phyloP scores from a whole-genome alignment of 92 coral and sea anemone genomes.

The Umimayanthus chanpuru region DNA sequence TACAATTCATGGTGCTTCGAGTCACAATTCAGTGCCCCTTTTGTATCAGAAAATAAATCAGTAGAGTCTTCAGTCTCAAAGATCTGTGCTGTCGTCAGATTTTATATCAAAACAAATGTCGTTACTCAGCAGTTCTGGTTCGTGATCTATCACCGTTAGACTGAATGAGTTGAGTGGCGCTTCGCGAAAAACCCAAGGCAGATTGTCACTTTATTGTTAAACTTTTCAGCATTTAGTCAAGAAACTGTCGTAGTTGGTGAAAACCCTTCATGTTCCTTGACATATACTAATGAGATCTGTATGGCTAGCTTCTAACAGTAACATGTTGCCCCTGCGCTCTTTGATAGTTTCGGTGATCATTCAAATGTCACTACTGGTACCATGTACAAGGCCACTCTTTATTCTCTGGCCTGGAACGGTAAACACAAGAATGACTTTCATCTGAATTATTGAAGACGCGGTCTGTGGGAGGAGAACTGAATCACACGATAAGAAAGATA shows the following conservation, averaged over 20 bases:
- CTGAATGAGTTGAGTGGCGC: slow-evolving; percentile 27
- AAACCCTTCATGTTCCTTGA: slow-evolving; percentile 82
- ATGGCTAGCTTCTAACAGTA: slow-evolving; percentile 59
- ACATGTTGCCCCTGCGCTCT: slow-evolving; percentile 16
- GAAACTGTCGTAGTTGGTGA: slow-evolving; percentile 79
- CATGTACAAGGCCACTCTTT: background rate
- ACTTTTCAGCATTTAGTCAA: slow-evolving; percentile 93
- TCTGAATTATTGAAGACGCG: slow-evolving; percentile 34
- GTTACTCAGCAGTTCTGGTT: slow-evolving; percentile 14
- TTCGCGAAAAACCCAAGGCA: slow-evolving; percentile 56
- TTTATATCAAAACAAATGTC: slow-evolving; percentile 54
- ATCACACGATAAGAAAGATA: slow-evolving; percentile 10
- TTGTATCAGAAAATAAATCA: slow-evolving; percentile 14
- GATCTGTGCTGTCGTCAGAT: slow-evolving; percentile 46
- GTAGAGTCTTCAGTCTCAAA: slow-evolving; percentile 12
- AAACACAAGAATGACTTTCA: background rate
- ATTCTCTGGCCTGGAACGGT: slow-evolving; percentile 1
- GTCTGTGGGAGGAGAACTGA: slow-evolving; percentile 5
- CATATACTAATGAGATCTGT: slow-evolving; percentile 94
- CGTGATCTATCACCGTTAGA: slow-evolving; percentile 55
- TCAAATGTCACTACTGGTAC: background rate
- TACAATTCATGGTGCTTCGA: background rate
- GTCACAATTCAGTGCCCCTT: background rate
- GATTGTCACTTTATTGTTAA: slow-evolving; percentile 71
- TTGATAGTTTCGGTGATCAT: slow-evolving; percentile 1